Percentiles rank a stretch among this genome's conserved stretches.
Evolutionary conservation across 2,888 invertebrate species (phyloP).

Genomic region (Halocaridina rubra): DNA sequence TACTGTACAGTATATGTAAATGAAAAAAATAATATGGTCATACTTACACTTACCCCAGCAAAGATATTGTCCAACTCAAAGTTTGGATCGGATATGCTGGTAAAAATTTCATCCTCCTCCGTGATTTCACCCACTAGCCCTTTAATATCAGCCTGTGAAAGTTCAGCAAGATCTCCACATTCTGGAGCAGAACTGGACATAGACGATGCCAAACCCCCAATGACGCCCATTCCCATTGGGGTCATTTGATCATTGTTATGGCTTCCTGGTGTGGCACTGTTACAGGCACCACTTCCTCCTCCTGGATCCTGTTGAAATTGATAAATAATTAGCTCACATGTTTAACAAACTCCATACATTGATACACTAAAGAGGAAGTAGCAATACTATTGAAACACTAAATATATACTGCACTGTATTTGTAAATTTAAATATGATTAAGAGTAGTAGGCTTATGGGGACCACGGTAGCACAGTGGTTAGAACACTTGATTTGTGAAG

Average conservation of each 20-base stretch:
- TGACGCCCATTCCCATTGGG: conserved; percentile 53
- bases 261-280: conserved; percentile 16
- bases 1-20: no score
- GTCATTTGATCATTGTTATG: conserved; percentile 41
- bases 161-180: conserved; percentile 73
- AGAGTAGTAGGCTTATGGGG: neutral
- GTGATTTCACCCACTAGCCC: conserved; percentile 75
- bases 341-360: neutral
- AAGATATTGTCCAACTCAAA: conserved; percentile 81
- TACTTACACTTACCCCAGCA: conserved; percentile 66
- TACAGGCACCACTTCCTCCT: conserved; percentile 39
- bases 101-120: conserved; percentile 83
- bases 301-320: conserved; percentile 43
- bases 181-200: conserved; percentile 55
- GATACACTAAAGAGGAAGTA: no score
- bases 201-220: conserved; percentile 40
- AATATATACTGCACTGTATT: neutral
- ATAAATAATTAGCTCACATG: neutral
- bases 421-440: neutral
- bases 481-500: no score
- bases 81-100: conserved; percentile 84
- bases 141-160: conserved; percentile 79
- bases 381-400: no score
- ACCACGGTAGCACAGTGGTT: no score
- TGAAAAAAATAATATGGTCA: no score